Conservation (phyloP, 2,888 invertebrate species). For the Diaprepes abbreviatus region DNA sequence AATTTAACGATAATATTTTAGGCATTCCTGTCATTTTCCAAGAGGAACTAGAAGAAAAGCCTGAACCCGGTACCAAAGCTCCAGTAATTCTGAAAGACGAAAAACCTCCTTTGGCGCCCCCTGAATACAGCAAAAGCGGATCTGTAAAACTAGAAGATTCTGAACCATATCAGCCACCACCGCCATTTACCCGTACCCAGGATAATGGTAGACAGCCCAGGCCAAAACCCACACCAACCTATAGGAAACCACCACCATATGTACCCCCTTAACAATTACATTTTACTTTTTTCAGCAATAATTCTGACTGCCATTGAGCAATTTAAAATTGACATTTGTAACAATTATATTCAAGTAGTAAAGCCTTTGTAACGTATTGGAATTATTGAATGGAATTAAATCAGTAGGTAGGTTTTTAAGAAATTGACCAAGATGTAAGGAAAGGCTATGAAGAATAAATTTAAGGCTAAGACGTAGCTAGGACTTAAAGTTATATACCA, state of each 20-base stretch:
- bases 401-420: conserved; percentile 19
- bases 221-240: conserved; percentile 89
- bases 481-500: conserved; percentile 35
- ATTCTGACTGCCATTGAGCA: conserved; percentile 38
- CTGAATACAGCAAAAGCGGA: conserved; percentile 76
- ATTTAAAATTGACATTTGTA: conserved; percentile 19
- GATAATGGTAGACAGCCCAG: conserved; percentile 81
- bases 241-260: conserved; percentile 96
- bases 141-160: conserved; percentile 68
- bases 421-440: conserved; percentile 21
- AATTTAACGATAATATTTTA: conserved; percentile 32
- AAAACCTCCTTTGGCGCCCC: conserved; percentile 91
- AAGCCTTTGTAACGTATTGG: conserved; percentile 14
- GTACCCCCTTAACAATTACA: conserved; percentile 89
- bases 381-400: conserved; percentile 17
- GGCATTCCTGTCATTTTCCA: conserved; percentile 90
- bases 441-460: conserved; percentile 18
- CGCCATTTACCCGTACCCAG: conserved; percentile 83
- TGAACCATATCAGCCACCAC: conserved; percentile 89
- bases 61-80: conserved; percentile 89
- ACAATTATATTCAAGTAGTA: conserved; percentile 13
- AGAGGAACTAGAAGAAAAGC: conserved; percentile 95
- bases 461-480: conserved; percentile 15
- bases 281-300: conserved; percentile 64
- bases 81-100: conserved; percentile 96